Evolutionary conservation across 23 tunicate genomes (phyloP), one percentile per base, ranked within the genome.

Genomic region (Styela plicata): DNA sequence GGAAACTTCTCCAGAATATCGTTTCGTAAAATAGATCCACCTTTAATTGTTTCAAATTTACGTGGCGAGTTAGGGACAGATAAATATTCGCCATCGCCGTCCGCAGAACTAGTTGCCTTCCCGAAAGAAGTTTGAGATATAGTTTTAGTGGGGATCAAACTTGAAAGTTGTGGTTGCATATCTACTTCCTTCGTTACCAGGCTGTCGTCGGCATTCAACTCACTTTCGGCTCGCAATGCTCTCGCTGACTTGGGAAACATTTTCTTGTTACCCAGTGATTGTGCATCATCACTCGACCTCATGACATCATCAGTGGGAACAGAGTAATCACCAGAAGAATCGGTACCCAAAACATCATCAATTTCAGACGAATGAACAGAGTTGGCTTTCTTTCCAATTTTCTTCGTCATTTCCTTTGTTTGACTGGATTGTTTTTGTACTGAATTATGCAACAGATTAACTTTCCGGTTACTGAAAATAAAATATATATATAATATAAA

Each of bases 61-160:
- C 81, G 31, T 24, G 81, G 81, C 1, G 81, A 44, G 31, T 53
- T 44, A 5, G 81, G 81, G 5, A 27, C 33, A 19, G 81, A 76
- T 76, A 76, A 76, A 53, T 21, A 76, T 18, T 76, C 81, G 31
- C 37, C 53, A 17, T 76, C 81, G 66, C 66, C 66, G 13, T 76
- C 29, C 23, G 2, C 21, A 31, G 81, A 76, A 1, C 33, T 53
- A 27, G 16, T 1, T 67, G 16, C 22, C 22, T 27, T 25, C 24
- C 16, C 0, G 16, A 1, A 22, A 18, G 1, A 29, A 22, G 31
- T 18, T 25, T 67, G 71, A 25, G 30, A 16, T 16, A 24, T n/a
- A 22, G 31, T 29, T 25, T 25, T 67, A 29, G n/a, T 25, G 31
- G 71, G n/a, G 17, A 0, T 67, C 24, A 24, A 29, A 67, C 18